Evolutionary conservation across 53 echinoderm and acorn worm genomes (phyloP), one percentile per base, ranked within the genome.

Genomic region (Holothuria scabra): DNA sequence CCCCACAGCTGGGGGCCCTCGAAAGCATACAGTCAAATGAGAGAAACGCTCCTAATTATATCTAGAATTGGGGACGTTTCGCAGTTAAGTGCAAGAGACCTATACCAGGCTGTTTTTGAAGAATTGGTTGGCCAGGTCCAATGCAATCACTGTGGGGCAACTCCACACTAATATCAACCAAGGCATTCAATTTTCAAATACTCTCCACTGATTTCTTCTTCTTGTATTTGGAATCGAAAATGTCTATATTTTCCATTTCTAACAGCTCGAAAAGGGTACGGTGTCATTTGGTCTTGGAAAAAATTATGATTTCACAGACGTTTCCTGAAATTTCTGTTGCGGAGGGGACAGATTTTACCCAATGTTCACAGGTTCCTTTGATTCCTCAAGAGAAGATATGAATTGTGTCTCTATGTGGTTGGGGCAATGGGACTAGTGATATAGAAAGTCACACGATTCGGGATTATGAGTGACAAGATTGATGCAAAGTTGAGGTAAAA

Each of bases 111-210:
- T n/a, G n/a, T n/a, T n/a, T n/a, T n/a, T n/a, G n/a, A 57, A 57
- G 13, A 12, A 20, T 14, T 20, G n/a, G n/a, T n/a, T n/a, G n/a
- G n/a, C n/a, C n/a, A n/a, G n/a, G n/a, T n/a, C n/a, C n/a, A n/a
- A n/a, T n/a, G n/a, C n/a, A n/a, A n/a, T n/a, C n/a, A n/a, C n/a
- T n/a, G n/a, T 57, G 16, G 66, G 66, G 66, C 66, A 65, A 65
- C 25, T 65, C 66, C 66, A 65, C 66, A 65, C 66, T 65, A 65
- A 65, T 65, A 26, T 65, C 66, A 65, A 65, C 66, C 66, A 65
- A 65, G 66, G 24, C 66, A 13, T 26, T 65, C 66, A 65, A 65
- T 21, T 65, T 65, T 65, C 58, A 65, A 65, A 65, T 23, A 65
- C 14, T 24, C 10, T 65, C 16, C 25, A 65, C 25, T 21, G 25